Conservation (phyloP, 2,888 invertebrate genomes). For the Pseudeuparius sepicola region DNA sequence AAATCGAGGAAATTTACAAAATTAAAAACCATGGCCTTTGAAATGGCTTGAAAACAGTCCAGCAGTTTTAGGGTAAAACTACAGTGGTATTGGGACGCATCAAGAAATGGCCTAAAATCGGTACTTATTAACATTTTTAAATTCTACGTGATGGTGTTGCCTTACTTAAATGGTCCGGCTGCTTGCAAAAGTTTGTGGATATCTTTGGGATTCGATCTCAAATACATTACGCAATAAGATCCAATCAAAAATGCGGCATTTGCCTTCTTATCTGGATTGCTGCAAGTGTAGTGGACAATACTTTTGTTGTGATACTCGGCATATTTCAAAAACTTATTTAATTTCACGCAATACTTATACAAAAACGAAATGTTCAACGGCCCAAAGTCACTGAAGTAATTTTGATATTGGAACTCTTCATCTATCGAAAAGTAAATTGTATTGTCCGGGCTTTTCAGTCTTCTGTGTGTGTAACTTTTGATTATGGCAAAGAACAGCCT, state of each 20-base stretch:
- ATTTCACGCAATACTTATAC: conserved; percentile 69
- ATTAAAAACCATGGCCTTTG: conserved; percentile 60
- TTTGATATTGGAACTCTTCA: conserved; percentile 68
- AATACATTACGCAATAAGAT: conserved; percentile 64
- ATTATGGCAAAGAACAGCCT: conserved; percentile 68
- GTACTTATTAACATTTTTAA: neutral
- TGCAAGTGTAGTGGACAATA: conserved; percentile 72
- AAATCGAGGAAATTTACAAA: conserved; percentile 79
- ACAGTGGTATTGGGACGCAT: conserved; percentile 68
- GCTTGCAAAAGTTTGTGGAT: conserved; percentile 52
- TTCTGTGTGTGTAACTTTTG: conserved; percentile 49
- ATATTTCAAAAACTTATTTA: conserved; percentile 62
- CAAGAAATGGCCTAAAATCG: conserved; percentile 52
- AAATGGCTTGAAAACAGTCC: conserved; percentile 56
- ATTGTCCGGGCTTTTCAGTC: conserved; percentile 54
- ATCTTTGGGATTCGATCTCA: conserved; percentile 60
- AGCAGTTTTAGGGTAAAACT: conserved; percentile 58
- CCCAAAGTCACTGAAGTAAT: conserved; percentile 84
- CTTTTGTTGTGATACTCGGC: conserved; percentile 57
- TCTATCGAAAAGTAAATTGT: conserved; percentile 72
- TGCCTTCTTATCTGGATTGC: conserved; percentile 64
- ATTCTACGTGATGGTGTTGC: neutral
- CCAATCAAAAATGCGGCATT: conserved; percentile 84
- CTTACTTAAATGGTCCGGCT: conserved; percentile 40
- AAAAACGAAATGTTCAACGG: conserved; percentile 80